Percentiles rank a stretch among this genome's conserved stretches.
Conservation (phyloP, 2,113 vertebrate species). For the Prolemur simus region DNA sequence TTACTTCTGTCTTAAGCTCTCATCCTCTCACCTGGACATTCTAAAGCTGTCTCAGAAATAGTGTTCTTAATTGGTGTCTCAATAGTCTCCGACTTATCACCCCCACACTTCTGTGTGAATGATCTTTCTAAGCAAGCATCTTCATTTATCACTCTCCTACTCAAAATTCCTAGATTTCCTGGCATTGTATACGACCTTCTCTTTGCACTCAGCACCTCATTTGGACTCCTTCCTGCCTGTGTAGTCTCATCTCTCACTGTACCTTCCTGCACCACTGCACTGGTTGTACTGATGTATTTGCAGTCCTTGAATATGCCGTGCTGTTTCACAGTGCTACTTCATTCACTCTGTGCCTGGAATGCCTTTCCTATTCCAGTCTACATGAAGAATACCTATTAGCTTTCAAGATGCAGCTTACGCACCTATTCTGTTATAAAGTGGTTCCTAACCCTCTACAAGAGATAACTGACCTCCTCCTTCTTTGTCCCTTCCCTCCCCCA, state of each 20-base stretch:
- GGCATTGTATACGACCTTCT: neutral
- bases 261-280: neutral
- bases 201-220: neutral
- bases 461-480: neutral
- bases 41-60: neutral
- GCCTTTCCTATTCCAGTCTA: neutral
- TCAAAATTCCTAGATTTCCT: neutral
- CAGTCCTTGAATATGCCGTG: neutral
- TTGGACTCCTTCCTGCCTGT: neutral
- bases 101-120: neutral
- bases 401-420: neutral
- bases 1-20: neutral
- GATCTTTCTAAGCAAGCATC: neutral
- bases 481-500: neutral
- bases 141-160: neutral
- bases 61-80: neutral
- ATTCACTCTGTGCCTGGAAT: neutral
- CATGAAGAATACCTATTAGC: neutral
- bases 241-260: neutral
- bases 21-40: neutral
- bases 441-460: neutral
- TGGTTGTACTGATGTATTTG: neutral
- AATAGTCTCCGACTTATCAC: neutral
- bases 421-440: neutral
- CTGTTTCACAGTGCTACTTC: neutral